Evolutionary conservation across 1,140 invertebrate species (phyloP).

Genomic region (Psix sp.): DNA sequence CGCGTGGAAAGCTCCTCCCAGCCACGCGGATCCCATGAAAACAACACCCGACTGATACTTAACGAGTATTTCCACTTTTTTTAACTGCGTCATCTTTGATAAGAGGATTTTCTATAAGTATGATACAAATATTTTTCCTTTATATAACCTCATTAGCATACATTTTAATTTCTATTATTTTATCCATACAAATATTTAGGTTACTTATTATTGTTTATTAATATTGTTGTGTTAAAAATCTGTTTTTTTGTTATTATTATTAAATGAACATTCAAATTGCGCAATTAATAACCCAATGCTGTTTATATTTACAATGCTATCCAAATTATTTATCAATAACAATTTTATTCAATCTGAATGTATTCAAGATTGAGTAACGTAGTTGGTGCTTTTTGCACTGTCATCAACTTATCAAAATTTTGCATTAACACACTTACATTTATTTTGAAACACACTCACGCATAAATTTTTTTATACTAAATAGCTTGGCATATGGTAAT

Average conservation of each 20-base stretch:
- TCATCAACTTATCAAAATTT: constrained; percentile 42
- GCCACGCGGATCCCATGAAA: constrained; percentile 57
- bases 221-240: no score
- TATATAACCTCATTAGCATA: no score
- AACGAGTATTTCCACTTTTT: constrained; percentile 32
- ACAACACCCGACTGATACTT: constrained; percentile 44
- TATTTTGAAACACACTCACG: constrained; percentile 6
- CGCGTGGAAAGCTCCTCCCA: constrained; percentile 68
- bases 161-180: no score
- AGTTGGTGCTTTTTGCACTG: constrained; percentile 6
- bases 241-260: no score
- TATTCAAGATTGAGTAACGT: constrained; percentile 29
- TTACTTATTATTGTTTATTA: no score
- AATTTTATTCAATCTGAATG: constrained; percentile 19
- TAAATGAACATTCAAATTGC: no score
- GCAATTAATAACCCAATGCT: no score
- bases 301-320: constrained; percentile 1
- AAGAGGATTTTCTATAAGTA: constrained; percentile 14
- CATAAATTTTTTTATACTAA: constrained; percentile 41
- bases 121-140: no score
- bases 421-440: constrained; percentile 29
- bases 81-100: constrained; percentile 27
- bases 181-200: no score
- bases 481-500: constrained; percentile 37
- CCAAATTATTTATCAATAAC: constrained; percentile 16